A percentile compares a stretch with the other conserved stretches of the same genome.
These are phyloP conservation scores for Noctua janthe DNA, from an alignment of 2,888 invertebrate genomes.

Conservation along the genomic window DNA sequence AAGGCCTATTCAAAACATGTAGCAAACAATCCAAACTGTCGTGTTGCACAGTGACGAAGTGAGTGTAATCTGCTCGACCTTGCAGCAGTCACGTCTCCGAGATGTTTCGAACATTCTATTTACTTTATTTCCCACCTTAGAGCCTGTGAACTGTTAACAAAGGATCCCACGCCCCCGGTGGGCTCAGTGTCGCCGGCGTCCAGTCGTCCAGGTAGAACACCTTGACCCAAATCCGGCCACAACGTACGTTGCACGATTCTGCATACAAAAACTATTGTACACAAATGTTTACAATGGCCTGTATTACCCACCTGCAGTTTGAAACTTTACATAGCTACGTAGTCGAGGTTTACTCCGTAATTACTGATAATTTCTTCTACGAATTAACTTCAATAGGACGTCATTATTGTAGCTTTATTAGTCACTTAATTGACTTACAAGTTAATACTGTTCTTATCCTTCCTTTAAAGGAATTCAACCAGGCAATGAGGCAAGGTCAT, in stretches of 20 bases:
- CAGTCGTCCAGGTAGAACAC: constrained; percentile 39
- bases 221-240: constrained; percentile 53
- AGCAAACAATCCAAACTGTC: neutral
- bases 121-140: neutral
- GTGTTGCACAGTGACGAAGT: constrained; percentile 7
- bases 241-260: constrained; percentile 41
- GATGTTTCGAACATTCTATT: constrained; percentile 21
- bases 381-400: constrained; percentile 23
- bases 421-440: constrained; percentile 15
- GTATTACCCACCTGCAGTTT: constrained; percentile 14
- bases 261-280: constrained; percentile 20
- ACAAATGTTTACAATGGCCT: constrained; percentile 28
- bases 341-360: constrained; percentile 13
- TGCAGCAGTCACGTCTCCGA: constrained; percentile 9
- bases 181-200: constrained; percentile 2
- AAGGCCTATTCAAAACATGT: constrained; percentile 3
- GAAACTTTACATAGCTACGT: constrained; percentile 7
- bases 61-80: constrained; percentile 14
- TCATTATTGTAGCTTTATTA: constrained; percentile 17
- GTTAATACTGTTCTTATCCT: constrained; percentile 16
- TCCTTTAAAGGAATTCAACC: constrained; percentile 7
- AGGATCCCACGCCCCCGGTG: neutral
- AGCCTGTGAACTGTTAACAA: constrained; percentile 21
- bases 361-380: constrained; percentile 15
- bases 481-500: constrained; percentile 1